Base-by-base conservation (phyloP, 2,113 vertebrate species). In the Hemiprocne comata region DNA sequence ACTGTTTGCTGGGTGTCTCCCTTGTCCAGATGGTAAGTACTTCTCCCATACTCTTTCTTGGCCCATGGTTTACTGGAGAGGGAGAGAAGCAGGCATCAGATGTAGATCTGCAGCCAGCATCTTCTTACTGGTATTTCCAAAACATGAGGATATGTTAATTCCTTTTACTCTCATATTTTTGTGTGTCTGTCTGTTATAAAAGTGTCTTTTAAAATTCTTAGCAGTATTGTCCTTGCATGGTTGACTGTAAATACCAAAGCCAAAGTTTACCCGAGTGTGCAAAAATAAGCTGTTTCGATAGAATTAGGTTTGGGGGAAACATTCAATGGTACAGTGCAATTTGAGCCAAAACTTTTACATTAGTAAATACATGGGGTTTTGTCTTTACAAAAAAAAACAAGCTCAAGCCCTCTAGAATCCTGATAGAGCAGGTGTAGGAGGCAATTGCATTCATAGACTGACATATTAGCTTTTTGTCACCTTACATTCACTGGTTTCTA, bases 151-250 rank as follows among this genome's bases (percentile, higher is more conserved):
- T 62, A 7, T 74, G 5, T 19, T 44, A 12, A 6, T 73, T 89
- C 46, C 42, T 73, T 83, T 88, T 44, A n/a, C 9, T 83, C 40
- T 34, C 21, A 33, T 85, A 83, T 96, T 95, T 96, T 75, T 76
- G 85, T 82, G 21, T 21, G 53, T n/a, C 75, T 94, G 79, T 83
- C 79, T 42, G 40, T 95, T 92, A 57, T 94, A 51, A 80, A 61
- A 74, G 65, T 46, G 16, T 62, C 10, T 24, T 50, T 50, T 24
- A 25, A 50, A 71, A 40, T 95, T 95, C 38, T 92, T 95, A 65
- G 9, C 79, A 90, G 70, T 85, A 21, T 90, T 94, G 48, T 94
- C 26, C 94, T 86, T 82, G 67, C 42, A 66, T 73, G 85, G 64
- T 36, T 87, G 29, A n/a, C 33, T 80, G 33, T 81, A 46, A 94